These are phyloP conservation scores for Apodemus agrarius DNA, from an alignment of 2,797 vertebrate genomes.

Conservation along the genomic window DNA sequence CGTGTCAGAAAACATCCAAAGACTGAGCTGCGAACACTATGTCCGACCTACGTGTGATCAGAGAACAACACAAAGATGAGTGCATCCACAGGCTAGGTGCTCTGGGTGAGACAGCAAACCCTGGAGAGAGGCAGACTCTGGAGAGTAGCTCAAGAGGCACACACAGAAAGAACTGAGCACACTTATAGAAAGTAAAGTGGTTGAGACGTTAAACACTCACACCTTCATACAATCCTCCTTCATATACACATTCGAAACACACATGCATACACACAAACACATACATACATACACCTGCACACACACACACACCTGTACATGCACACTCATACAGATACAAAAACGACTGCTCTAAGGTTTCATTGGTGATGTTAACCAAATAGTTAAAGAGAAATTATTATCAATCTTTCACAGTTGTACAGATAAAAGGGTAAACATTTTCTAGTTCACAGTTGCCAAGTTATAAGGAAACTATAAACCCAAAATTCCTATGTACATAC, in stretches of 20 bases:
- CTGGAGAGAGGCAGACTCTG: background rate
- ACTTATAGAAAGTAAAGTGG: background rate
- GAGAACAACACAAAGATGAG: background rate
- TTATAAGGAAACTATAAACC: background rate
- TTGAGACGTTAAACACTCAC: background rate
- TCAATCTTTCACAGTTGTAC: background rate
- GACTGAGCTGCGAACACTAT: background rate
- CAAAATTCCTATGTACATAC: background rate
- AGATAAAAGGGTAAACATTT: background rate
- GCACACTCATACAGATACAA: background rate
- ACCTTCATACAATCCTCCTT: background rate
- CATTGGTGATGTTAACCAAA: background rate
- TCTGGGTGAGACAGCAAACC: background rate
- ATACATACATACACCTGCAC: background rate
- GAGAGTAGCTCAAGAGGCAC: background rate
- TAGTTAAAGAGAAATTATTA: background rate
- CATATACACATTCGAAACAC: background rate
- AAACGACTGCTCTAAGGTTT: background rate
- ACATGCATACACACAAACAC: background rate
- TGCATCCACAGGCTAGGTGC: background rate
- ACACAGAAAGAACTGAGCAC: background rate
- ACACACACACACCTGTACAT: background rate
- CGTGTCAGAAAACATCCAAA: background rate
- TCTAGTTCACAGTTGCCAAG: background rate
- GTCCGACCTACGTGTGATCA: background rate